Conservation (phyloP, 2,888 invertebrate species). For the Apotomis betuletana region DNA sequence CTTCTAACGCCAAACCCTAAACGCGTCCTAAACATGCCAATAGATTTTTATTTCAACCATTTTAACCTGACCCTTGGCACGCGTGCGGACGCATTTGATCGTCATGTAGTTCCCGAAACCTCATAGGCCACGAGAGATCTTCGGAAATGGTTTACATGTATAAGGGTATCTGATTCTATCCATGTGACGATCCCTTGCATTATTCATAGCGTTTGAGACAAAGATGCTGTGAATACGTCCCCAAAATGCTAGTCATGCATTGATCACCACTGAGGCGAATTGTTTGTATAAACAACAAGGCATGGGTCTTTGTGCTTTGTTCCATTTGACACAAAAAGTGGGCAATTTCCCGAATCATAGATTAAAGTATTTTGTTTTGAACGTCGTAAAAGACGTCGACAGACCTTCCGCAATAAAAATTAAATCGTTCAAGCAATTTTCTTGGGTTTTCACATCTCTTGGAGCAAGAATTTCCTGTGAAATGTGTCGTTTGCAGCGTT, state of each 20-base stretch:
- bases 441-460: not conserved
- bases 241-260: conserved; percentile 65
- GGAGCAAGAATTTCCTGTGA: conserved; percentile 14
- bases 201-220: conserved; percentile 72
- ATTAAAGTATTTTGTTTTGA: not conserved
- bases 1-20: conserved; percentile 29
- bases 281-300: conserved; percentile 58
- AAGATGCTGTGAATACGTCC: conserved; percentile 64
- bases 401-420: not conserved
- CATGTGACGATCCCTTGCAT: conserved; percentile 67
- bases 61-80: conserved; percentile 47
- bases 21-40: conserved; percentile 51
- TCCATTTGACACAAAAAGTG: conserved; percentile 15
- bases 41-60: conserved; percentile 54
- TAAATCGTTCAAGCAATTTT: conserved; percentile 3
- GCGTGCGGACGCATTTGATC: not conserved
- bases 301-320: conserved; percentile 39
- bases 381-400: not conserved
- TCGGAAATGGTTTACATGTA: conserved; percentile 49
- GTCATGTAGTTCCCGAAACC: not conserved
- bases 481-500: conserved; percentile 10
- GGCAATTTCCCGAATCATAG: not conserved
- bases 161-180: conserved; percentile 54
- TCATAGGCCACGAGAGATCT: conserved; percentile 9
- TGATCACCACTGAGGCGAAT: conserved; percentile 58